Conservation (phyloP, 1,140 invertebrate species). For the Euwallacea fornicatus region DNA sequence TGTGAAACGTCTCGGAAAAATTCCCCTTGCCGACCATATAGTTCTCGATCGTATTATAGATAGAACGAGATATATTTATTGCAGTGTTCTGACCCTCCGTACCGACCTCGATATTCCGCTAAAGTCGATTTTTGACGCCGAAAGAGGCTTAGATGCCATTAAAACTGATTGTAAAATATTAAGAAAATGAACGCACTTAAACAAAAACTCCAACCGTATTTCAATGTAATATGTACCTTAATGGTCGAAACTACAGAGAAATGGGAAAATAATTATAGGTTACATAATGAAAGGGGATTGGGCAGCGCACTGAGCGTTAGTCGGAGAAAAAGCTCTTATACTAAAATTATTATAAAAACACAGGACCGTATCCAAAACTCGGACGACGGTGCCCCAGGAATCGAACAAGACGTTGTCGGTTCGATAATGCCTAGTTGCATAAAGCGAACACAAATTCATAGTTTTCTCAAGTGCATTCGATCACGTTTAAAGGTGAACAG, state of each 20-base stretch:
- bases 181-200: too few species aligned
- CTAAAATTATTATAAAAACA: neutral
- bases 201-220: too few species aligned
- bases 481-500: slow-evolving; percentile 35
- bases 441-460: too few species aligned
- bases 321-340: neutral
- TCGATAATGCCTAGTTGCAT: too few species aligned
- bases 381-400: too few species aligned
- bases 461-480: slow-evolving; percentile 14
- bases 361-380: too few species aligned
- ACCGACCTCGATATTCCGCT: neutral
- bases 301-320: neutral
- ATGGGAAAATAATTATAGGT: slow-evolving; percentile 6
- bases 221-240: neutral
- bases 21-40: slow-evolving; percentile 6
- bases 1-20: slow-evolving; percentile 18
- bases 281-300: neutral
- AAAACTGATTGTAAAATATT: too few species aligned
- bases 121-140: neutral
- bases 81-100: slow-evolving; percentile 16
- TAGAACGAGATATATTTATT: slow-evolving; percentile 17
- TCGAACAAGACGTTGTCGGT: too few species aligned
- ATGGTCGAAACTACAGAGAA: slow-evolving; percentile 1
- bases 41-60: slow-evolving; percentile 23
- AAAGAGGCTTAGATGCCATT: too few species aligned